phyloP scores from a whole-genome alignment of 2,113 vertebrate genomes.

The Microcebus griseorufus region DNA sequence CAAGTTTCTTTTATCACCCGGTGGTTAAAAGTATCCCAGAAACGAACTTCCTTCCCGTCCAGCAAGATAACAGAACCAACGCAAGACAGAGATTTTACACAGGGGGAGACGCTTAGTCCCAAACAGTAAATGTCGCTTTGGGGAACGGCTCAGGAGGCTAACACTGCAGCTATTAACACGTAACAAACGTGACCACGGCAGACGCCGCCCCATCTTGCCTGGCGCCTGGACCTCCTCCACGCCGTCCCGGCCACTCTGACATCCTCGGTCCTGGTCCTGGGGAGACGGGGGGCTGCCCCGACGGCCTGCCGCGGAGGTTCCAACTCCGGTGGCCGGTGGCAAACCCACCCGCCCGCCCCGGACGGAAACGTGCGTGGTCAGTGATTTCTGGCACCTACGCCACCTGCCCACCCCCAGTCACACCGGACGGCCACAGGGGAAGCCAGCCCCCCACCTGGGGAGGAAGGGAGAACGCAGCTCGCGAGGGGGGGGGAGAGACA shows the following conservation, averaged over 20 bases:
- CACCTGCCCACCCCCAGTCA: neutral
- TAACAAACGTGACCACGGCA: neutral
- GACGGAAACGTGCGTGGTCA: neutral
- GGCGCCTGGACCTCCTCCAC: neutral
- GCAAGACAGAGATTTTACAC: neutral
- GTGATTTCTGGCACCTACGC: no score
- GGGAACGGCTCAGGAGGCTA: neutral
- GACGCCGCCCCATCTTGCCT: neutral
- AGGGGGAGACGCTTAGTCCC: neutral
- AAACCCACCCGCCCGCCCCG: neutral
- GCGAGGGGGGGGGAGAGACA: fast-evolving
- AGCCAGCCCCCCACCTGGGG: neutral
- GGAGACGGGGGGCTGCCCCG: neutral
- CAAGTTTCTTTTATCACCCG: neutral
- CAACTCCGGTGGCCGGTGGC: neutral
- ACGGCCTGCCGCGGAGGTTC: fast-evolving
- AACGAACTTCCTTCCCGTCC: neutral
- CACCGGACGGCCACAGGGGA: no score
- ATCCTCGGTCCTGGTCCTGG: neutral
- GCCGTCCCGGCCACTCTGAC: neutral
- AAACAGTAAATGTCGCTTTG: neutral
- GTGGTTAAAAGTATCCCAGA: neutral
- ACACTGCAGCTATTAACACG: neutral
- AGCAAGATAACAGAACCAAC: neutral
- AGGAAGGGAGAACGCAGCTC: neutral